Evolutionary conservation across 2,113 vertebrate species (phyloP), one percentile per base, ranked within the genome.

Genomic region (Carassius auratus): DNA sequence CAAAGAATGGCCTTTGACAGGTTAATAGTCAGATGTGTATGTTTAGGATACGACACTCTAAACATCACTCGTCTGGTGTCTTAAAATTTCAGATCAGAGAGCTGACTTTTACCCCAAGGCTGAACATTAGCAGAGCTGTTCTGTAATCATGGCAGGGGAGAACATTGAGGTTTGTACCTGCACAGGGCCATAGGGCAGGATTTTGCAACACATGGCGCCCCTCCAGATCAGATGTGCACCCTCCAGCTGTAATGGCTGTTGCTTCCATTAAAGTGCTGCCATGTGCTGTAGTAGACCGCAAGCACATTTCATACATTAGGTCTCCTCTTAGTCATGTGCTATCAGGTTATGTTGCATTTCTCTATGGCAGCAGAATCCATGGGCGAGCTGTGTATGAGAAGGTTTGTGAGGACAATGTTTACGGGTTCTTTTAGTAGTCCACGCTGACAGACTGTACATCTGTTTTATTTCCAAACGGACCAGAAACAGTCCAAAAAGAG

Each of bases 181-280:
- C 77, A 59, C 62, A 30, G 61, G 50, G 52, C 83, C 19, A 36
- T 64, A 36, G 77, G 69, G 62, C 62, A 66, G 71, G 75, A 84
- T 87, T 87, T 87, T 69, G 33, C 66, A 89, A 87, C 78, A 8
- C 86, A 26, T 75, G 83, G 86, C 71, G 15, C 48, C 78, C 80
- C 55, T 81, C 76, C 86, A 87, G 30, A 74, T 33, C n/a, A 64
- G 48, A 21, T 64, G 79, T 75, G 12, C 80, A 59, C 83, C 75
- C 62, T 61, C 50, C 74, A 62, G 82, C 61, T 66, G 36, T 76
- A 55, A 83, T 80, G 55, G 84, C 86, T 42, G 57, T 57, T 15
- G 45, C 76, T 30, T 71, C 45, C 84, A 84, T 86, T 86, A 57
- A 87, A 74, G 83, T 62, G 57, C 74, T 61, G 80, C 59, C 21